These are phyloP conservation scores for Amphiprion percula DNA, from an alignment of 2,113 vertebrate species.

Conservation along the genomic window DNA sequence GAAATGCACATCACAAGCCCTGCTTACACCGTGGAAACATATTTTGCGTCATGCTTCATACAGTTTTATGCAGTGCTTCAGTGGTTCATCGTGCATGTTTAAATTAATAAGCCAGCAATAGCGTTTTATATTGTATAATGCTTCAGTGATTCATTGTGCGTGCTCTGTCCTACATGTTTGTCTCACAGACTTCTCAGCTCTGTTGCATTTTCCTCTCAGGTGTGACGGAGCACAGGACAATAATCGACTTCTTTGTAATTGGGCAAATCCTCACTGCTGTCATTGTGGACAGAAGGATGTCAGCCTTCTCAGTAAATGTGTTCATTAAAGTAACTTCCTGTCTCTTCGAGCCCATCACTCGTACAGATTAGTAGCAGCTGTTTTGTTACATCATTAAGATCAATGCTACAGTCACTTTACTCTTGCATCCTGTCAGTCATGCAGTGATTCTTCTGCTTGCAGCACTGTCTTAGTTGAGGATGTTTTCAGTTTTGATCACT, in stretches of 20 bases:
- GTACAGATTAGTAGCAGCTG: slow-evolving; percentile 58
- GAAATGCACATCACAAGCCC: slow-evolving; percentile 33
- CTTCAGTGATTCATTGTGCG: slow-evolving; percentile 25
- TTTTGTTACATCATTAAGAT: slow-evolving; percentile 49
- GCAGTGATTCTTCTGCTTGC: slow-evolving; percentile 44
- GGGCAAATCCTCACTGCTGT: slow-evolving; percentile 21
- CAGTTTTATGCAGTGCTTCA: slow-evolving; percentile 5
- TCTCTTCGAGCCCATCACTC: slow-evolving; percentile 45
- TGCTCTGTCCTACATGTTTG: slow-evolving; percentile 27
- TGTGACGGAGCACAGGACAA: slow-evolving; percentile 32
- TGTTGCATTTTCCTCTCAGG: slow-evolving; percentile 28
- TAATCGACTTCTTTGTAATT: slow-evolving; percentile 50
- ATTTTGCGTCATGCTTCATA: slow-evolving; percentile 22
- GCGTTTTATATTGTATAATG: slow-evolving; percentile 12
- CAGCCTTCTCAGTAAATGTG: slow-evolving; percentile 14
- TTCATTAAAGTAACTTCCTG: slow-evolving; percentile 54
- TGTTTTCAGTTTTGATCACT: slow-evolving; percentile 30
- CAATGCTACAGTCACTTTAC: slow-evolving; percentile 27
- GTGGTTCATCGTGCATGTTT: slow-evolving; percentile 34
- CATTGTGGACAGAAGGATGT: slow-evolving; percentile 40
- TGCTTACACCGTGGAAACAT: not conserved
- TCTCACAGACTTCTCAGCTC: slow-evolving; percentile 40
- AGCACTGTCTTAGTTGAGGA: slow-evolving; percentile 28
- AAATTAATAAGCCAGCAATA: slow-evolving; percentile 29
- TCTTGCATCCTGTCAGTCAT: slow-evolving; percentile 62